Conservation (phyloP, 2,888 invertebrate genomes). For the Conistra vaccinii region DNA sequence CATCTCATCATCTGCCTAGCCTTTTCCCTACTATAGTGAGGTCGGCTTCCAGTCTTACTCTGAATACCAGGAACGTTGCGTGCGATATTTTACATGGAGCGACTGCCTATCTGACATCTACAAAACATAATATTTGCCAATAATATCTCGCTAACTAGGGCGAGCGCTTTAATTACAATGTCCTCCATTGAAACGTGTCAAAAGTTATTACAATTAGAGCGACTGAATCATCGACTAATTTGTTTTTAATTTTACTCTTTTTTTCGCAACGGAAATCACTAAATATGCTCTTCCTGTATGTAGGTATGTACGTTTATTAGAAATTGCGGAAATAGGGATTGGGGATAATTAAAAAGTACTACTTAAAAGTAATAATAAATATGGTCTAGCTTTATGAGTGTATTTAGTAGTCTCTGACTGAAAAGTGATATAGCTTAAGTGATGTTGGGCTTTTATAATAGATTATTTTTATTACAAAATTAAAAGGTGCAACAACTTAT, state of each 20-base stretch:
- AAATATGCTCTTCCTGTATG: conserved; percentile 75
- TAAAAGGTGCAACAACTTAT: not conserved
- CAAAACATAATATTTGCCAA: conserved; percentile 55
- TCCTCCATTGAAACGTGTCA: conserved; percentile 71
- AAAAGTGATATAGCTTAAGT: not conserved
- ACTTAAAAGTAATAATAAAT: too few relatives aligned
- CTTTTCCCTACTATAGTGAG: not conserved
- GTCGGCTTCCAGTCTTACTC: not conserved
- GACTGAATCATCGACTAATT: conserved; percentile 69
- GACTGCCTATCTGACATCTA: not conserved
- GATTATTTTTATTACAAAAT: not conserved
- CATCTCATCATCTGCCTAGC: not conserved
- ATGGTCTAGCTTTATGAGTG: not conserved
- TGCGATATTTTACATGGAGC: not conserved
- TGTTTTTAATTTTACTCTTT: conserved; percentile 69
- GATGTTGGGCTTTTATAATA: not conserved
- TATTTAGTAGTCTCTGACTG: not conserved
- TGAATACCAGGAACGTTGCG: not conserved
- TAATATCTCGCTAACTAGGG: conserved; percentile 55
- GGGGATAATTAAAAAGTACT: conserved; percentile 34
- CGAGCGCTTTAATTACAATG: conserved; percentile 68
- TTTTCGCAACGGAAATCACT: conserved; percentile 75
- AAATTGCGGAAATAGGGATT: conserved; percentile 51
- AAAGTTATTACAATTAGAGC: conserved; percentile 68
- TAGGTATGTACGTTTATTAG: conserved; percentile 58